Evolutionary conservation across 2,888 invertebrate species (phyloP).

Genomic region (Gortyna flavago): DNA sequence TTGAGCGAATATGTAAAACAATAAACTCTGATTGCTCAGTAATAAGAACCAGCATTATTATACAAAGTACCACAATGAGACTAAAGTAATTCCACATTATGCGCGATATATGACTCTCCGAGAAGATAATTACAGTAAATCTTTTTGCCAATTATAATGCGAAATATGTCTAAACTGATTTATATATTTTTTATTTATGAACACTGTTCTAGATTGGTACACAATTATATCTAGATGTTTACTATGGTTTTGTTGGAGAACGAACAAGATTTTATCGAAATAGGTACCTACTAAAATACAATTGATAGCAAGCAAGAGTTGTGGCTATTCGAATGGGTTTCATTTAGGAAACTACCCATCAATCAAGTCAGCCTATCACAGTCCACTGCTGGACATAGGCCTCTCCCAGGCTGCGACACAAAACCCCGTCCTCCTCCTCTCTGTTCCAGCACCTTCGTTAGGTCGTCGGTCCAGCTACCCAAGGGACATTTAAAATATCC

Average conservation of each 20-base stretch:
- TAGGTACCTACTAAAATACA: not conserved
- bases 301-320: not conserved
- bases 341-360: too few relatives aligned
- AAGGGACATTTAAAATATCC: not conserved
- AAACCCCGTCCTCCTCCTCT: not conserved
- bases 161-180: constrained; percentile 49
- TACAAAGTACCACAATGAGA: constrained; percentile 40
- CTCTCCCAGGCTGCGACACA: not conserved
- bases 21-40: constrained; percentile 39
- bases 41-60: constrained; percentile 35
- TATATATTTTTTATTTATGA: constrained; percentile 46
- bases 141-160: constrained; percentile 60
- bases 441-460: not conserved
- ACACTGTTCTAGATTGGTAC: constrained; percentile 24
- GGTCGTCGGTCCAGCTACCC: not conserved
- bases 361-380: not conserved
- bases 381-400: not conserved
- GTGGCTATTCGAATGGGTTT: not conserved
- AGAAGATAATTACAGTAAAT: constrained; percentile 58
- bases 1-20: constrained; percentile 2
- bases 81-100: constrained; percentile 49
- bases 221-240: not conserved
- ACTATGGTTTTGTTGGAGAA: not conserved
- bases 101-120: constrained; percentile 47
- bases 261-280: not conserved